Evolutionary conservation across 2,113 vertebrate species (phyloP).

Genomic region (Chrysemys picta): DNA sequence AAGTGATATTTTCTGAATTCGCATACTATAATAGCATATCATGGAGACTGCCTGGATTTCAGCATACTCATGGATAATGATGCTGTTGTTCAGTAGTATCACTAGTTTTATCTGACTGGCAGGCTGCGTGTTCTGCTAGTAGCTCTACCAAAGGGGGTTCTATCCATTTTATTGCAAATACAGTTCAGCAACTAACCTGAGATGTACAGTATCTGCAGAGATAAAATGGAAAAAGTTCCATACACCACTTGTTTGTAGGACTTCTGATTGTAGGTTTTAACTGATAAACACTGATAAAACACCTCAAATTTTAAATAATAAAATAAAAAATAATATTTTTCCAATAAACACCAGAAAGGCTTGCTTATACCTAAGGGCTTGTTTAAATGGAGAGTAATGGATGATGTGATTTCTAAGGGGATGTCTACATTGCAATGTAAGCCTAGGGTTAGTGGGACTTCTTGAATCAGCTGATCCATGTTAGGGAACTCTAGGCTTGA

Average conservation of each 20-base stretch:
- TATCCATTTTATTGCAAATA: background rate
- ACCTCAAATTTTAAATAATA: background rate
- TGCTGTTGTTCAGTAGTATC: background rate
- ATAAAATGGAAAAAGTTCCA: background rate
- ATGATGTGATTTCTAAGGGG: background rate
- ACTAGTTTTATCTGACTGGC: background rate
- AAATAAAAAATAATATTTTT: background rate
- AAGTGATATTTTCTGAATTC: background rate
- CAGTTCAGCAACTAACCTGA: background rate
- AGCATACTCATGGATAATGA: background rate
- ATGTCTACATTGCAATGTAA: background rate
- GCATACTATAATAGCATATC: background rate
- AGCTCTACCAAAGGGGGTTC: background rate
- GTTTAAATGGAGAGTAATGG: background rate
- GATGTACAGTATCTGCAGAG: background rate
- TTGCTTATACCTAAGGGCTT: background rate
- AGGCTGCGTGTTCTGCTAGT: background rate
- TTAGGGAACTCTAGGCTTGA: background rate
- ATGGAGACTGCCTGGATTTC: background rate
- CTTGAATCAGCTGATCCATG: background rate
- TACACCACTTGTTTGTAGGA: background rate
- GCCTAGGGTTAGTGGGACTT: background rate
- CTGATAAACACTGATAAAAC: background rate
- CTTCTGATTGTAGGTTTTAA: background rate
- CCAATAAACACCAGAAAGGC: background rate